phyloP scores from a whole-genome alignment of 2,797 vertebrate species.

The Tauraco hartlaubi region DNA sequence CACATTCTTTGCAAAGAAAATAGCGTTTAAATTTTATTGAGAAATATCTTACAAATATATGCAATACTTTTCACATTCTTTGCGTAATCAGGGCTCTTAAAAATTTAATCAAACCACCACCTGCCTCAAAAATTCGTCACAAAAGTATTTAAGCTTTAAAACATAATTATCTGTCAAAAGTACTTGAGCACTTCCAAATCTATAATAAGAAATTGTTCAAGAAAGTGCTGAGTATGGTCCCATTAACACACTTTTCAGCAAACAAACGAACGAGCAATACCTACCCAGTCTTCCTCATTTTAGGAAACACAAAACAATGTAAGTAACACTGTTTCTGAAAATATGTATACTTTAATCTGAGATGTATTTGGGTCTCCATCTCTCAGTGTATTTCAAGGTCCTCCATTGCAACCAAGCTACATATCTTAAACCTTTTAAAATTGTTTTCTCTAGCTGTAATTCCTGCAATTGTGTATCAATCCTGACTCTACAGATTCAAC shows the following conservation, averaged over 20 bases:
- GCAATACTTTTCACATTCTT: not conserved
- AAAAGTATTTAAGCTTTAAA: conserved; percentile 60
- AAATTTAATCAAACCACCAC: conserved; percentile 47
- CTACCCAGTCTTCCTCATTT: not conserved
- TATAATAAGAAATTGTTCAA: not conserved
- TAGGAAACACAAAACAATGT: not conserved
- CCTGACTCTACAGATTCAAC: not conserved
- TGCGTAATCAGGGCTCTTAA: conserved; percentile 31
- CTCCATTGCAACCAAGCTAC: not conserved
- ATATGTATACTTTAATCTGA: not conserved
- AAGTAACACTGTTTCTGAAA: not conserved
- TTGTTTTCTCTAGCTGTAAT: not conserved
- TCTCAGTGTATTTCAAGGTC: not conserved
- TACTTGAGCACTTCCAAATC: not conserved
- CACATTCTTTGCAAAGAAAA: not conserved
- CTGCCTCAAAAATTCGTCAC: conserved; percentile 48
- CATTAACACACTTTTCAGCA: not conserved
- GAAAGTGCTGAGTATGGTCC: not conserved
- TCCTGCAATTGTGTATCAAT: not conserved
- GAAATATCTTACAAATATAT: not conserved
- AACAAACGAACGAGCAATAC: not conserved
- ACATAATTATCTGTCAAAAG: conserved; percentile 23
- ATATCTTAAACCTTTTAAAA: not conserved
- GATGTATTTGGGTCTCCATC: not conserved
- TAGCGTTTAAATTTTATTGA: not conserved